A percentile compares a stretch with the other conserved stretches of the same genome.
These are phyloP conservation scores for Neofelis nebulosa DNA, from an alignment of 2,113 vertebrate genomes.

Conservation along the genomic window DNA sequence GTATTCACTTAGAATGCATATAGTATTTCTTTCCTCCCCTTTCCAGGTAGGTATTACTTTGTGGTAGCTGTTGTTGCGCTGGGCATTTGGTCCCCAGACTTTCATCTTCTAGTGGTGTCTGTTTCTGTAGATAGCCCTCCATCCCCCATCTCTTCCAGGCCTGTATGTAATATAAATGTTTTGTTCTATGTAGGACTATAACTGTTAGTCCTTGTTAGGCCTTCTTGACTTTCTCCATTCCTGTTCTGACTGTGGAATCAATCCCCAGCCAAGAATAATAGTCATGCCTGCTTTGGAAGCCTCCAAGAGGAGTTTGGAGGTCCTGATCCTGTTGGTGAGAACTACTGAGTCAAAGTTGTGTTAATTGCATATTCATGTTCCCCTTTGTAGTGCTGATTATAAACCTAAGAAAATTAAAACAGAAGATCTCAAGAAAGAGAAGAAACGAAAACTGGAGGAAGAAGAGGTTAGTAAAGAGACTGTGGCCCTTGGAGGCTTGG, in stretches of 20 bases:
- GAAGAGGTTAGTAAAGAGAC: slow-evolving; percentile 85
- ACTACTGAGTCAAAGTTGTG: slow-evolving; percentile 20
- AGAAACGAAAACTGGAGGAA: slow-evolving; percentile 94
- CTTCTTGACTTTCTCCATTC: slow-evolving; percentile 31
- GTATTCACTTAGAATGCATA: not conserved
- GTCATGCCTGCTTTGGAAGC: not conserved
- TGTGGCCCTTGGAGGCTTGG: not conserved
- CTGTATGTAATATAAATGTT: not conserved
- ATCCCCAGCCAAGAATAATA: slow-evolving; percentile 10
- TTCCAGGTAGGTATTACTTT: not conserved
- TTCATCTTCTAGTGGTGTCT: not conserved
- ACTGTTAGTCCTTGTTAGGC: not conserved
- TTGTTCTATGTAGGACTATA: not conserved
- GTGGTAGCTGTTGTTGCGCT: not conserved
- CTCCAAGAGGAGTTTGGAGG: not conserved
- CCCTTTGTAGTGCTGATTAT: slow-evolving; percentile 89
- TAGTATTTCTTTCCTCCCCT: not conserved
- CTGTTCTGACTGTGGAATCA: slow-evolving; percentile 25
- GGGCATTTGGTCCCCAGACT: not conserved
- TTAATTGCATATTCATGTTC: slow-evolving; percentile 65
- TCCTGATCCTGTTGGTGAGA: slow-evolving; percentile 17
- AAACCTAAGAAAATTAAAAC: slow-evolving; percentile 97
- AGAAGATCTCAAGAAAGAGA: slow-evolving; percentile 94
- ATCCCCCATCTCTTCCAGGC: not conserved
- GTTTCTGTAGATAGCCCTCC: not conserved